Percentiles rank a stretch among this genome's conserved stretches.
Evolutionary conservation across 2,113 vertebrate species (phyloP).

Genomic region (Lepus europaeus): DNA sequence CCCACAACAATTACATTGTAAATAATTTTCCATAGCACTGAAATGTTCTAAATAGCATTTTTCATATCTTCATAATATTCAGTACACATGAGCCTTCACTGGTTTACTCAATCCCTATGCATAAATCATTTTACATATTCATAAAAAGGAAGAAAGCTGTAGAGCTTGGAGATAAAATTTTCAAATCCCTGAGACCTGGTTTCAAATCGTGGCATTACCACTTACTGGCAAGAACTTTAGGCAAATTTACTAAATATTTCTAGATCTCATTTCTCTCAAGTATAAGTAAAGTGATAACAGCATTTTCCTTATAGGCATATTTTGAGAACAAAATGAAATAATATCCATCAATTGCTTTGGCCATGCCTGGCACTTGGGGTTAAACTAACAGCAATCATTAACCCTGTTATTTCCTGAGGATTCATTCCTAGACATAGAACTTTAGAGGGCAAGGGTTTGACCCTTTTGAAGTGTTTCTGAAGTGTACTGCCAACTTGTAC

Average conservation of each 20-base stretch:
- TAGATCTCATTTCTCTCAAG: background rate
- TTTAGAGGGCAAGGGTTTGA: too few species aligned
- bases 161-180: background rate
- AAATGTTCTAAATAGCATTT: background rate
- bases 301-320: background rate
- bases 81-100: background rate
- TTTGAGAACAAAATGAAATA: background rate
- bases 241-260: background rate
- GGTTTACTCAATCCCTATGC: background rate
- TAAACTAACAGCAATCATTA: background rate
- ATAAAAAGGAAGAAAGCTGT: background rate
- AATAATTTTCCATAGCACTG: background rate
- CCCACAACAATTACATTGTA: background rate
- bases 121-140: background rate
- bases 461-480: background rate
- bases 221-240: background rate
- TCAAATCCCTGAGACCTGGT: background rate
- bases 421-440: background rate
- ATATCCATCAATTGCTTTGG: background rate
- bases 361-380: background rate
- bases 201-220: background rate
- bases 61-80: background rate
- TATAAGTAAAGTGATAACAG: accelerated
- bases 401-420: background rate
- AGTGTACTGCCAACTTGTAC: background rate